Evolutionary conservation across 2,113 vertebrate genomes (phyloP).

Genomic region (Dromaius novaehollandiae): DNA sequence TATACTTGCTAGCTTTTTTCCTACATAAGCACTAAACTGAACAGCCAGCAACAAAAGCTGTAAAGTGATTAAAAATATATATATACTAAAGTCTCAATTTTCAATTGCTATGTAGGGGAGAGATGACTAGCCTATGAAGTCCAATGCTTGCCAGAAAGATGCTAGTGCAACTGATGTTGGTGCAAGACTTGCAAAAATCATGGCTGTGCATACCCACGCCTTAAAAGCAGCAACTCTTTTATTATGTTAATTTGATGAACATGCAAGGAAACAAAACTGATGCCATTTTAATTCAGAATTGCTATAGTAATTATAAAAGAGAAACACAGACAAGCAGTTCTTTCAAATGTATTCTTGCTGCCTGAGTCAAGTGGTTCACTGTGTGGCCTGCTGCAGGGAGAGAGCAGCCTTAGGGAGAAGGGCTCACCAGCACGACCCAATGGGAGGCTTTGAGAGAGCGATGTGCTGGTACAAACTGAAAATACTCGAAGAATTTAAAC

Average conservation of each 20-base stretch:
- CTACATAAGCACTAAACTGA: neutral
- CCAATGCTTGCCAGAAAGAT: neutral
- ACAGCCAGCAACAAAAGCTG: neutral
- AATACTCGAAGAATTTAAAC: neutral
- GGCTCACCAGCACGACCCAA: neutral
- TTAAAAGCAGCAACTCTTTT: neutral
- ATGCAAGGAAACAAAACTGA: neutral
- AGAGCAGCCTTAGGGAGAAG: neutral
- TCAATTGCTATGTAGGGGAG: neutral
- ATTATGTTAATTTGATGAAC: neutral
- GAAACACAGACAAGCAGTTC: neutral
- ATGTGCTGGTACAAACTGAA: neutral
- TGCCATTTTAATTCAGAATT: neutral
- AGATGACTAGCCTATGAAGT: neutral
- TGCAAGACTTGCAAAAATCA: neutral
- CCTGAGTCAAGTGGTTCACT: neutral
- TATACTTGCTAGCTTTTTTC: neutral
- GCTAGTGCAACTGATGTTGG: neutral
- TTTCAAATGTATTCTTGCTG: neutral
- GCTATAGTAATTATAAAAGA: neutral
- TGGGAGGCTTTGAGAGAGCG: neutral
- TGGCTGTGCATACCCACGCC: neutral
- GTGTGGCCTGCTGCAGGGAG: neutral
- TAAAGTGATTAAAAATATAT: neutral
- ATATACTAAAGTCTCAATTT: neutral